Evolutionary conservation across 2,113 vertebrate genomes (phyloP), one percentile per base, ranked within the genome.

Genomic region (Eublepharis macularius): DNA sequence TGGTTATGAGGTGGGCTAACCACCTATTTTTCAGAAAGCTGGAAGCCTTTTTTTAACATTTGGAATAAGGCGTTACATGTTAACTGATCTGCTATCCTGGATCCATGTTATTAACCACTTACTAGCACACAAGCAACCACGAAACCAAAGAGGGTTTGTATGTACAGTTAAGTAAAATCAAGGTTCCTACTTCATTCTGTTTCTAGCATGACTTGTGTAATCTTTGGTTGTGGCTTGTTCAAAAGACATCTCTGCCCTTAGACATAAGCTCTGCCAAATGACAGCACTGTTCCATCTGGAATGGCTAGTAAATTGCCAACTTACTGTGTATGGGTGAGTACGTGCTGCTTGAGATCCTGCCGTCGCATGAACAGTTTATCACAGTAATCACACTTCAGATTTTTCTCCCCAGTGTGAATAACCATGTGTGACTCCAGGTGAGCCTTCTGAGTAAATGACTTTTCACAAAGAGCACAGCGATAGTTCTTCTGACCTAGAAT

Each of bases 371-470:
- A 99, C 0, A 98, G 93, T 87, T 97, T 98, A 66, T 99, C 98
- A 16, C 99, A 99, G 91, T 98, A 98, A 93, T 99, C 98, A 81
- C 99, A 99, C 93, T 99, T 99, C 45, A 99, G 96, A 76, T 98
- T 99, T 96, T 98, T 98, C 90, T 98, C 98, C 0, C 98, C 98
- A 0, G 97, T 99, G 95, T 99, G 99, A 90, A 98, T 99, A 88
- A 99, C 96, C 99, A 99, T 99, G 84, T 99, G 99, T 0, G 98
- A 99, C 2, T 97, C 98, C 88, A 99, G 95, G 79, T 99, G 99
- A 82, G 99, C 97, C 86, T 99, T 99, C 96, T 99, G 99, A 4
- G 98, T 99, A 90, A 99, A 99, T 0, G 96, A 98, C 88, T 98
- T 99, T 92, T 98, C 98, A 3, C 99, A 99, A 74, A 99, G 96